Evolutionary conservation across 2,113 vertebrate species (phyloP).

Genomic region (Benitochromis conjunctus): DNA sequence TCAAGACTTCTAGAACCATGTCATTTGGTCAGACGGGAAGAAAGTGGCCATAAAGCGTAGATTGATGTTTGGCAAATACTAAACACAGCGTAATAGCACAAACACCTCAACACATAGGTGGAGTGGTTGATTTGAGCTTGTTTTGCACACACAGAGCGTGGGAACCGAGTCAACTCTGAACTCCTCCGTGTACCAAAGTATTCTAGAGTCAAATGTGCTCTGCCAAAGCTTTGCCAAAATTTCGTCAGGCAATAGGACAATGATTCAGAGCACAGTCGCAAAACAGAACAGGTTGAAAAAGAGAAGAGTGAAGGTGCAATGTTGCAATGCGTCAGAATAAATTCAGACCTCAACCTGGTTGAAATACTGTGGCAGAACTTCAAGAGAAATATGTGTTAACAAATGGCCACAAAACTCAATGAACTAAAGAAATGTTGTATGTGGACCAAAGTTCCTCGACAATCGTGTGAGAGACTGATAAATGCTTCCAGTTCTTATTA

Average conservation of each 20-base stretch:
- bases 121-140: neutral
- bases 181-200: neutral
- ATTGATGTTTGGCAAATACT: neutral
- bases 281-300: neutral
- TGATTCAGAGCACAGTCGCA: neutral
- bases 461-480: neutral
- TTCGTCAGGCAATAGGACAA: neutral
- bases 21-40: neutral
- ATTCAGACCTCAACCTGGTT: neutral
- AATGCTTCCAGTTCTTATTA: neutral
- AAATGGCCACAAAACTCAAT: neutral
- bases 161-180: neutral
- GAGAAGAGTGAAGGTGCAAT: neutral
- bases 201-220: neutral
- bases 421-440: neutral
- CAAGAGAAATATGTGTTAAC: neutral
- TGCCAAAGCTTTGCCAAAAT: neutral
- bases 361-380: neutral
- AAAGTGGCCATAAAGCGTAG: neutral
- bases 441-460: neutral
- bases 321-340: neutral
- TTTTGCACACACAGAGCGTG: neutral
- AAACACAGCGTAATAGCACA: neutral
- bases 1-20: neutral
- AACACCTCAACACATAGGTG: neutral